These are phyloP conservation scores for Monopterus albus DNA, from an alignment of 2,113 vertebrate species.

Conservation along the genomic window DNA sequence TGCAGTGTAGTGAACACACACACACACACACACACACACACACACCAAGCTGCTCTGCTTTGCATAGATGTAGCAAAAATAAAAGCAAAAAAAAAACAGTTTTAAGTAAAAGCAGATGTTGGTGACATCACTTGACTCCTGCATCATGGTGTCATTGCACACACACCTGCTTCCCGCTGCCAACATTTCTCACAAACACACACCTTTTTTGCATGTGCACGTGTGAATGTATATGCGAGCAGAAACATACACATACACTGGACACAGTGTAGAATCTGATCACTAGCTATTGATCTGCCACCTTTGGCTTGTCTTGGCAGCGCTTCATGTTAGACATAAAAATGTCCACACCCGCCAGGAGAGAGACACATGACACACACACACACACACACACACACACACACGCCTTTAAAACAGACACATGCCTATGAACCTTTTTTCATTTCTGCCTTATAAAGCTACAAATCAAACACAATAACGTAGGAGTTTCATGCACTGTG, in stretches of 20 bases:
- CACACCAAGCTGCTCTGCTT: neutral
- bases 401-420: constrained; percentile 1
- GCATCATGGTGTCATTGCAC: constrained; percentile 35
- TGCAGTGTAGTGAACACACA: constrained; percentile 60
- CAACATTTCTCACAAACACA: constrained; percentile 15
- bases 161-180: neutral
- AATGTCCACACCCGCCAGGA: constrained; percentile 69
- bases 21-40: constrained; percentile 17
- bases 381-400: constrained; percentile 36
- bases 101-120: constrained; percentile 17
- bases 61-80: constrained; percentile 6
- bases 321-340: constrained; percentile 67
- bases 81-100: neutral
- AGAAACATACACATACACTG: constrained; percentile 21
- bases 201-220: neutral
- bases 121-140: constrained; percentile 47
- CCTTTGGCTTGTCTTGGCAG: constrained; percentile 72
- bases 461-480: constrained; percentile 1
- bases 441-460: neutral
- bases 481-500: neutral
- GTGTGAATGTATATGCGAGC: constrained; percentile 21
- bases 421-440: neutral
- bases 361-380: constrained; percentile 43
- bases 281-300: constrained; percentile 76
- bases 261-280: constrained; percentile 48